Evolutionary conservation across 2,113 vertebrate species (phyloP).

Genomic region (Maccullochella peelii): DNA sequence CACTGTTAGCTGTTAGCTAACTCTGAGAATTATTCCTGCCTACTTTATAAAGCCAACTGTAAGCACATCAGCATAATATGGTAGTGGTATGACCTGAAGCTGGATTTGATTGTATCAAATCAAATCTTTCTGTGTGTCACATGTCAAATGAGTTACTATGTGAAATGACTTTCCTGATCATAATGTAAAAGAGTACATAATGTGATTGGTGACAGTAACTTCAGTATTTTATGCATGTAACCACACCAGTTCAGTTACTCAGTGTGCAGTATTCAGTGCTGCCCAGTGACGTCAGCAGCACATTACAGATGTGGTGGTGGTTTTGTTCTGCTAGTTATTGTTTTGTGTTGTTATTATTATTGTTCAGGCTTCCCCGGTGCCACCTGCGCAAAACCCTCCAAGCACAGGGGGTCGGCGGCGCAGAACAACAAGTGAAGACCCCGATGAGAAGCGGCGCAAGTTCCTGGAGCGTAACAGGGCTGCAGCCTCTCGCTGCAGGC

Average conservation of each 20-base stretch:
- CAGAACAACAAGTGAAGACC: slow-evolving; percentile 95
- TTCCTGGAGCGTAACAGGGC: slow-evolving; percentile 97
- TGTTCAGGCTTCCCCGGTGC: slow-evolving; percentile 90
- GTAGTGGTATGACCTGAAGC: not conserved
- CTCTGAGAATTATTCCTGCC: not conserved
- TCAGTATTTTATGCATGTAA: no score
- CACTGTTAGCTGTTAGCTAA: not conserved
- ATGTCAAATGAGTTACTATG: not conserved
- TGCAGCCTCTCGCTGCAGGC: slow-evolving; percentile 95
- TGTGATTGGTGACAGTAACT: not conserved
- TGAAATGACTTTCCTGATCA: not conserved
- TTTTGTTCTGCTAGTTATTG: slow-evolving; percentile 8
- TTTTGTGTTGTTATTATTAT: slow-evolving; percentile 13
- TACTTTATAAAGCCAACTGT: not conserved
- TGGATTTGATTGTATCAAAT: not conserved
- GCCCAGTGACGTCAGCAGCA: not conserved
- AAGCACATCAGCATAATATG: not conserved
- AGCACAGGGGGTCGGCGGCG: slow-evolving; percentile 94
- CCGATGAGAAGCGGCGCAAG: slow-evolving; percentile 96
- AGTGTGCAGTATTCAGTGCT: not conserved
- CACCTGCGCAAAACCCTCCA: slow-evolving; percentile 90
- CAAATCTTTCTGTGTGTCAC: not conserved
- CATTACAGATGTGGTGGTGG: not conserved
- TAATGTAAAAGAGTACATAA: not conserved
- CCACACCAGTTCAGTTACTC: not conserved